Evolutionary conservation across 2,888 invertebrate species (phyloP).

Genomic region (Meteorus cinctellus): DNA sequence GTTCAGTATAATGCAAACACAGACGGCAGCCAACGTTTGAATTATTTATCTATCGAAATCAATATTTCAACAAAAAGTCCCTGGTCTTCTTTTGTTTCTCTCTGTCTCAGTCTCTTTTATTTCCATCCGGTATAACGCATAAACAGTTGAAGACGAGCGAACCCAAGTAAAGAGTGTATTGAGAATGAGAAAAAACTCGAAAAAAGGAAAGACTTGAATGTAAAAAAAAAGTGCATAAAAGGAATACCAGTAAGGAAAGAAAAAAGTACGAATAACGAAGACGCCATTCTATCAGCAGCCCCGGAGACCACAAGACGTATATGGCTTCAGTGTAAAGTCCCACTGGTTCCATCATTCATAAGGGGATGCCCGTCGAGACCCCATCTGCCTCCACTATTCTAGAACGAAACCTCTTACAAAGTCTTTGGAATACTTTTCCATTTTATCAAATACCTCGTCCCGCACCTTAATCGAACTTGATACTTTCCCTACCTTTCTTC

Average conservation of each 20-base stretch:
- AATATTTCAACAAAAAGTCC: constrained; percentile 38
- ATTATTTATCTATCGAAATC: constrained; percentile 37
- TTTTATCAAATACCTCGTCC: constrained; percentile 15
- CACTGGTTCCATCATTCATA: constrained; percentile 47
- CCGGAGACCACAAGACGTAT: constrained; percentile 34
- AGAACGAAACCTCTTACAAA: constrained; percentile 23
- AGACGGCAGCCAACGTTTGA: constrained; percentile 14
- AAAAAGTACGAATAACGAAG: constrained; percentile 13
- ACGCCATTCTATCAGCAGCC: constrained; percentile 36
- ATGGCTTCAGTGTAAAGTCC: constrained; percentile 41
- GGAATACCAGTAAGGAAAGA: constrained; percentile 12
- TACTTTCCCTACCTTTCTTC: neutral
- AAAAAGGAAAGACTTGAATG: constrained; percentile 3
- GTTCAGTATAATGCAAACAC: constrained; percentile 25
- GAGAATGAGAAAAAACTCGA: constrained; percentile 1
- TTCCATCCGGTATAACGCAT: constrained; percentile 8
- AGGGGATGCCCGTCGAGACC: constrained; percentile 16
- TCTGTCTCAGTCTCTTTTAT: constrained; percentile 15
- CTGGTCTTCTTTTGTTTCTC: constrained; percentile 16
- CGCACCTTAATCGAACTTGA: constrained; percentile 6
- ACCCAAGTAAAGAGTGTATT: constrained; percentile 22
- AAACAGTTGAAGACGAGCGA: neutral
- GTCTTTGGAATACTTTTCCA: constrained; percentile 35
- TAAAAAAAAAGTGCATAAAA: neutral
- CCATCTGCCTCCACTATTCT: constrained; percentile 34